Conservation (phyloP, 2,113 vertebrate species). For the Collichthys lucidus region DNA sequence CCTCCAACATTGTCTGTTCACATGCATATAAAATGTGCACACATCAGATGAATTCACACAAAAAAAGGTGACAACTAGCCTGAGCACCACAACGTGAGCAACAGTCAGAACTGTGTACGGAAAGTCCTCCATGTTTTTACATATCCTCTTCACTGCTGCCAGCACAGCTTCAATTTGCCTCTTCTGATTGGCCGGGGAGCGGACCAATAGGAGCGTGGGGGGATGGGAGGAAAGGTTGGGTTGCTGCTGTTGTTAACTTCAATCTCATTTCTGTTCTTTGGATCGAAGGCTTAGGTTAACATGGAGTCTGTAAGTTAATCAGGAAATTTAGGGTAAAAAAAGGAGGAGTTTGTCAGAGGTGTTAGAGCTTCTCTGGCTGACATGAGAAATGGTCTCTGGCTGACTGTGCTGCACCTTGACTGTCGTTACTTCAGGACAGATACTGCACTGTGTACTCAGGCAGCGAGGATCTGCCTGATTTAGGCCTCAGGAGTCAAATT, state of each 20-base stretch:
- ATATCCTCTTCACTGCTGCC: slow-evolving; percentile 79
- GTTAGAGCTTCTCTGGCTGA: slow-evolving; percentile 30
- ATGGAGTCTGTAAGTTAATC: slow-evolving; percentile 32
- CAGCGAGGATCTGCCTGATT: slow-evolving; percentile 17
- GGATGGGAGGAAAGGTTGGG: slow-evolving; percentile 73
- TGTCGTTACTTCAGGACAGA: slow-evolving; percentile 23
- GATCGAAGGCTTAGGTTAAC: slow-evolving; percentile 48
- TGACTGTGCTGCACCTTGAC: slow-evolving; percentile 35
- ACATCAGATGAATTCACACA: neutral
- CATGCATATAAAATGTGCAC: slow-evolving; percentile 4
- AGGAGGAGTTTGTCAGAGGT: slow-evolving; percentile 13
- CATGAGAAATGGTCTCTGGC: slow-evolving; percentile 20
- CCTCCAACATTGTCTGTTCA: neutral
- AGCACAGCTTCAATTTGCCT: slow-evolving; percentile 62
- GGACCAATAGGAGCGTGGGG: slow-evolving; percentile 77
- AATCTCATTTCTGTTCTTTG: slow-evolving; percentile 54
- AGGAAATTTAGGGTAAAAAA: slow-evolving; percentile 10
- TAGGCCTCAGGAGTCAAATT: slow-evolving; percentile 19
- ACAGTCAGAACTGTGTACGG: slow-evolving; percentile 50
- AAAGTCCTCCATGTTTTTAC: slow-evolving; percentile 68
- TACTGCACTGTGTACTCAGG: slow-evolving; percentile 20
- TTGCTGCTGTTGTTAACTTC: slow-evolving; percentile 64
- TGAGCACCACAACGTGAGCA: slow-evolving; percentile 37
- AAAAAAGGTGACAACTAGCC: slow-evolving; percentile 46
- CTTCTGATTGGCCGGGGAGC: slow-evolving; percentile 76